Evolutionary conservation across 2,888 invertebrate genomes (phyloP).

Genomic region (Lasioglossum pauxillum): DNA sequence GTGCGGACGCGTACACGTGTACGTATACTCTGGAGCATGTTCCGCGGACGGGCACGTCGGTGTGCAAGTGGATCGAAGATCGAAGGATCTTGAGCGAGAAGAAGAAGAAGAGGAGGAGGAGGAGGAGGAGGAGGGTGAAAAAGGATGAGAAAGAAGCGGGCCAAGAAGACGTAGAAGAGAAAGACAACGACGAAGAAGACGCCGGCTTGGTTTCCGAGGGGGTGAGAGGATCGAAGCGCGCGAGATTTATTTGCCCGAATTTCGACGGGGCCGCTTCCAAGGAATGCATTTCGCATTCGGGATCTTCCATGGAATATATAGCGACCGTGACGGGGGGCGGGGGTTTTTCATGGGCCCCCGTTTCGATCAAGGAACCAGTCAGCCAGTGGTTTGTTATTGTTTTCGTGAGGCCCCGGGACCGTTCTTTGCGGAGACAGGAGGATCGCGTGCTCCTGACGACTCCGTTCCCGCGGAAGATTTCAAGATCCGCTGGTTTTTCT

Average conservation of each 20-base stretch:
- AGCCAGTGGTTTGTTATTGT: constrained; percentile 77
- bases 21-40: constrained; percentile 50
- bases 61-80: constrained; percentile 63
- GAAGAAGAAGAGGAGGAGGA: constrained; percentile 9
- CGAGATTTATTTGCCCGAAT: constrained; percentile 83
- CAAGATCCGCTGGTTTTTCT: not conserved
- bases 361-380: constrained; percentile 69
- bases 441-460: constrained; percentile 40
- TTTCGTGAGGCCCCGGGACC: constrained; percentile 59
- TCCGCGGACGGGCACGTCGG: constrained; percentile 42
- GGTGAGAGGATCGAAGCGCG: constrained; percentile 65
- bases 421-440: constrained; percentile 26
- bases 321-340: constrained; percentile 3
- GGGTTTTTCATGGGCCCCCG: constrained; percentile 20
- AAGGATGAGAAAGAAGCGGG: constrained; percentile 10
- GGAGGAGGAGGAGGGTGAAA: not conserved
- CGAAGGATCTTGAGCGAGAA: constrained; percentile 55
- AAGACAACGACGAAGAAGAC: constrained; percentile 22
- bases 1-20: constrained; percentile 58
- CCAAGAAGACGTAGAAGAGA: constrained; percentile 39
- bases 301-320: constrained; percentile 80
- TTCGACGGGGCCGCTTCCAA: constrained; percentile 79
- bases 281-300: constrained; percentile 84
- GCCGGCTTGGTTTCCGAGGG: constrained; percentile 43
- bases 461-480: not conserved